These are phyloP conservation scores for Trachelipus rathkii DNA, from an alignment of 1,140 invertebrate genomes.

Conservation along the genomic window DNA sequence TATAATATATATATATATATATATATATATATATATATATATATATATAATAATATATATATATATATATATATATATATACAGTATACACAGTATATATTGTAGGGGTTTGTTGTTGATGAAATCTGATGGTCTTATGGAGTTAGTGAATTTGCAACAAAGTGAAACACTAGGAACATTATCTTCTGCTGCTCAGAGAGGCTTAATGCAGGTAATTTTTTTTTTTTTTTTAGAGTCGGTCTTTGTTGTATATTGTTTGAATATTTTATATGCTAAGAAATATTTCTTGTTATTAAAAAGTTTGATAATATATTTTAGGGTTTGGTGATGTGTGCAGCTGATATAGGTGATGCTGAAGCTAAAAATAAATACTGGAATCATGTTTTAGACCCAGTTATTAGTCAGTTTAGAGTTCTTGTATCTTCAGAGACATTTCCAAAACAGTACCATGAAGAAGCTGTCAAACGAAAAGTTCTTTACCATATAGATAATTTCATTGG, in stretches of 20 bases:
- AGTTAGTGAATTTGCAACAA: slow-evolving; percentile 40
- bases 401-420: slow-evolving; percentile 58
- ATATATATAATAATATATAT: background rate
- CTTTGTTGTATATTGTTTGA: too few relatives aligned
- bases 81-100: background rate
- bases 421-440: slow-evolving; percentile 58
- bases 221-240: background rate
- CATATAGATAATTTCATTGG: slow-evolving; percentile 64
- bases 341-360: slow-evolving; percentile 49
- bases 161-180: slow-evolving; percentile 37
- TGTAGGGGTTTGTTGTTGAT: slow-evolving; percentile 39
- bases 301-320: slow-evolving; percentile 40
- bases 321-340: slow-evolving; percentile 49
- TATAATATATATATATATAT: background rate
- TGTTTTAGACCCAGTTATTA: slow-evolving; percentile 59
- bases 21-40: background rate
- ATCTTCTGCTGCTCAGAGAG: slow-evolving; percentile 37
- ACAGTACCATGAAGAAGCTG: slow-evolving; percentile 58
- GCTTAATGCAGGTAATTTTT: slow-evolving; percentile 34
- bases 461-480: slow-evolving; percentile 61
- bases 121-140: slow-evolving; percentile 43
- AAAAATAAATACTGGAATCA: slow-evolving; percentile 38
- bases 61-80: background rate
- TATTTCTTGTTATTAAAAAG: too few relatives aligned
- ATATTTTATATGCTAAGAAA: too few relatives aligned